Base-by-base conservation (phyloP, 2,113 vertebrate genomes). In the Siniperca chuatsi region DNA sequence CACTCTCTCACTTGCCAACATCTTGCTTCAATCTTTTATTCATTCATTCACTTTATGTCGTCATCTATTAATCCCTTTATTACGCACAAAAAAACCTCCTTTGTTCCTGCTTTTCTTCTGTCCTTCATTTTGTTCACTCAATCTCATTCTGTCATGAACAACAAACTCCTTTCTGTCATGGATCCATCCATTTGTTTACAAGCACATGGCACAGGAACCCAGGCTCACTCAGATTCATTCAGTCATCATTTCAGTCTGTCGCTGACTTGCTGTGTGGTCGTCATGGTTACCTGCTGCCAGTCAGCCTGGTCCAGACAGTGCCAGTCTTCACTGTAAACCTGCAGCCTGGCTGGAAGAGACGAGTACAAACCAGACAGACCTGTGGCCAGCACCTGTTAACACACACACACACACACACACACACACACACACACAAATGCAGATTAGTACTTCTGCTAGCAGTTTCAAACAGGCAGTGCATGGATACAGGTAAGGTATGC, bases 351-450 rank as follows among this genome's bases (percentile, higher is more conserved):
- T 1, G 98, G 98, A 82, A 99, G 95, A 61, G 97, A 97, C 0
- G 98, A 99, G 93, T 99, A 99, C 72, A 99, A 95, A 46, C 97
- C 98, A 50, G 98, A 99, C 69, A 99, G 96, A 78, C 98, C 98
- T 0, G 98, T 99, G 80, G 98, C 98, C 81, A 99, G 90, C n/a
- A 99, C 98, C 98, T 99, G 85, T 6, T 46, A 10, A 66, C 75
- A 79, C 72, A 79, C 67, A 82, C 64, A 82, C 68, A 78, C n/a
- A 81, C 57, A 67, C 57, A 78, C 44, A 80, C 33, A 69, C 57
- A 75, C 42, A 40, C 29, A 69, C 57, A 75, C 42, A 40, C 29
- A 23, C 33, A 25, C 7, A 46, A 6, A 25, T 23, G n/a, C 21
- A 58, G 33, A 8, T 29, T 4, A 21, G 18, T 54, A 54, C 50